Evolutionary conservation across 2,797 vertebrate genomes (phyloP).

Genomic region (Lagorchestes hirsutus): DNA sequence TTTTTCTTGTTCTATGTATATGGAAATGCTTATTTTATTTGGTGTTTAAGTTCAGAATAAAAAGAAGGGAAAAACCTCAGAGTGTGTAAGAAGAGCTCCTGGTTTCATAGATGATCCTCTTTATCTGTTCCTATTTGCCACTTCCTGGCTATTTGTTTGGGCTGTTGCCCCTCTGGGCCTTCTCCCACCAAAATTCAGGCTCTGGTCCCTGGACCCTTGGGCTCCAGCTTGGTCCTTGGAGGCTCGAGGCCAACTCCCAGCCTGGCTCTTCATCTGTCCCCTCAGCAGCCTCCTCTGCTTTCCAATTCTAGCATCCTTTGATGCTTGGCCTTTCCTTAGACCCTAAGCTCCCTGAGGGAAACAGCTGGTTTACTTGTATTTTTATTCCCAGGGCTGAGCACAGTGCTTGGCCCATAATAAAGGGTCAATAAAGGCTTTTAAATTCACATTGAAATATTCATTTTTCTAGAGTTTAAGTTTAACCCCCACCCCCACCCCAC

Average conservation of each 20-base stretch:
- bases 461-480: background rate
- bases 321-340: background rate
- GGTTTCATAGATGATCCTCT: background rate
- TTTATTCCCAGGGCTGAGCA: background rate
- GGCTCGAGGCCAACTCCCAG: background rate
- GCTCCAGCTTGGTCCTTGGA: background rate
- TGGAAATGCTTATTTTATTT: background rate
- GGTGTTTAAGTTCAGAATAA: background rate
- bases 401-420: background rate
- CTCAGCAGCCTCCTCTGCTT: background rate
- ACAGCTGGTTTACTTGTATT: too few relatives aligned
- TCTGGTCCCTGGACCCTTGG: background rate
- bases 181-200: too few relatives aligned
- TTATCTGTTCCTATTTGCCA: too few relatives aligned
- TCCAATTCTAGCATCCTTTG: background rate
- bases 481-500: background rate
- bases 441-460: background rate
- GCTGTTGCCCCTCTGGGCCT: too few relatives aligned
- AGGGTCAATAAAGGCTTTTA: background rate
- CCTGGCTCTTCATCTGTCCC: background rate
- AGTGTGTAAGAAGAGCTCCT: background rate
- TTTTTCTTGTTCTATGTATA: background rate
- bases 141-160: too few relatives aligned
- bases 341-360: background rate
- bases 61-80: background rate